Base-by-base conservation (phyloP, 2,888 invertebrate species). In the Tethea ocularis region DNA sequence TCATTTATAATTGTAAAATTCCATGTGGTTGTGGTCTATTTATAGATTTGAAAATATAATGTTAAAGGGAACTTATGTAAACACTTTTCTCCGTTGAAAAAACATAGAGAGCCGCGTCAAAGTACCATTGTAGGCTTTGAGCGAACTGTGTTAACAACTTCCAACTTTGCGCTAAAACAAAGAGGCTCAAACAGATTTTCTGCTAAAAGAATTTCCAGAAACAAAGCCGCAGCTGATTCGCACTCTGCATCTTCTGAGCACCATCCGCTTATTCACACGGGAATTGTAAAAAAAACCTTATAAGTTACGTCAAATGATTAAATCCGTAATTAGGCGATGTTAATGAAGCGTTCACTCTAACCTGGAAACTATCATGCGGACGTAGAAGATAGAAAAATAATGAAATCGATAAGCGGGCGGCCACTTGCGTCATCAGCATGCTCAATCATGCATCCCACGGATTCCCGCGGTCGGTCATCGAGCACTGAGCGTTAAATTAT, bases 391-490 rank as follows among this genome's bases (percentile, higher is more conserved):
- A 86, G 6, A 86, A 82, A 83, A 79, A 77, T 85, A 87, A 87
- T 89, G 80, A 87, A 88, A 89, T 89, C 88, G 90, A 91, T 89
- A 88, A 84, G 80, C 77, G 64, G 72, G 71, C 74, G 71, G 61
- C 67, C 69, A 73, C 74, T 86, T 89, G 84, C 91, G 90, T 90
- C 89, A 91, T 82, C 71, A 70, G 71, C 66, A 67, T 83, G 82
- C 81, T 87, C 83, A 84, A 84, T 88, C 85, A 86, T 84, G 84
- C 86, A 84, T 84, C 76, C 76, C 69, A 71, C 57, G 33, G 46
- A 22, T 36, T 84, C 76, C 76, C 69, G 72, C 57, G 33, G 46
- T 33, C 54, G 54, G 53, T 33, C 53, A 53, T 20, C 29, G 53
- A 24, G 29, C 24, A 17, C 52, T 26, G 26, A 26, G 52, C 36